A percentile compares a stretch with the other conserved stretches of the same genome.
phyloP scores from a whole-genome alignment of 2,888 invertebrate species.

The Tridacna gigas region DNA sequence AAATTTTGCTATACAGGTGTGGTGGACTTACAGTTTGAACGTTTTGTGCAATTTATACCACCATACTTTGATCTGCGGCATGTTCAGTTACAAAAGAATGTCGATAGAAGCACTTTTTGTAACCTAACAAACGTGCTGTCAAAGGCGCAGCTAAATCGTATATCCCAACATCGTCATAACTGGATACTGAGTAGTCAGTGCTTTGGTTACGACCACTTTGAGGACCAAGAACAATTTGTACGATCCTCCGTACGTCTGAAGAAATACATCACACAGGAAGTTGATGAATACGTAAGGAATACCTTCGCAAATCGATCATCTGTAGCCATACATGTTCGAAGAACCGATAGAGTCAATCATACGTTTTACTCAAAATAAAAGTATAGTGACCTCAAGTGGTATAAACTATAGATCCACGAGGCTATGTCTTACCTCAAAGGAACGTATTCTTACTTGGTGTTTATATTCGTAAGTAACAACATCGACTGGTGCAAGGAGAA shows the following conservation, averaged over 20 bases:
- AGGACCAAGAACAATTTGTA: no score
- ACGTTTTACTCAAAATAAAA: not conserved
- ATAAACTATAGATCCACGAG: no score
- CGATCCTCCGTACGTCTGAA: no score
- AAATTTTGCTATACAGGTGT: not conserved
- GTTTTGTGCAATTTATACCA: not conserved
- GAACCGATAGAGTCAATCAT: not conserved
- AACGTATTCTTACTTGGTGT: not conserved
- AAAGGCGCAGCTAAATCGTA: not conserved
- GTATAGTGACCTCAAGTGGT: no score
- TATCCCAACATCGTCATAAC: not conserved
- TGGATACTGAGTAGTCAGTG: not conserved
- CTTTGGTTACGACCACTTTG: not conserved
- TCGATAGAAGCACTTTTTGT: not conserved
- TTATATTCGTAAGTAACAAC: not conserved
- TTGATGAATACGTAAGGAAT: not conserved
- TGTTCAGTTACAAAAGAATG: not conserved
- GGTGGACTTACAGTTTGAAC: not conserved
- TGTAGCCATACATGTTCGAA: not conserved
- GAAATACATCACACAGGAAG: not conserved
- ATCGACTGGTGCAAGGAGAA: not conserved
- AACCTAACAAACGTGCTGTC: not conserved
- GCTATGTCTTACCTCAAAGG: not conserved
- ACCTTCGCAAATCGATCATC: not conserved
- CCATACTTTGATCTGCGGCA: not conserved